phyloP scores from a whole-genome alignment of 2,113 vertebrate genomes.

The Thryonomys swinderianus region DNA sequence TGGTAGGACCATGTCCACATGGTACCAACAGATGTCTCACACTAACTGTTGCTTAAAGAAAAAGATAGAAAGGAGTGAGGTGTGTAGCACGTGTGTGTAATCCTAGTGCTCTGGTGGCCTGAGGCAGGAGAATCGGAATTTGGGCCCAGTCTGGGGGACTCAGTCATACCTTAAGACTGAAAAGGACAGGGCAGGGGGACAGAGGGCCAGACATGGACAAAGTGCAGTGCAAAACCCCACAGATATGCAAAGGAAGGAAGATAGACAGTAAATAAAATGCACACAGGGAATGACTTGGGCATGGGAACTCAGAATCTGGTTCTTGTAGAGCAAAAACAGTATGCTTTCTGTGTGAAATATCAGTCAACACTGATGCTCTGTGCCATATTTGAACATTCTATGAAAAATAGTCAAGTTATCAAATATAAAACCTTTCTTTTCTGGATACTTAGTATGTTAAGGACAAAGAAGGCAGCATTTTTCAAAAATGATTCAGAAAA shows the following conservation, averaged over 20 bases:
- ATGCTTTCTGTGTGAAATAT: background rate
- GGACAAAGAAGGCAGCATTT: background rate
- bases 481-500: background rate
- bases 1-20: background rate
- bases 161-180: background rate
- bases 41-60: background rate
- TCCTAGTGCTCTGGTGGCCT: background rate
- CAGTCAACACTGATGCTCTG: background rate
- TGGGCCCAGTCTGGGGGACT: background rate
- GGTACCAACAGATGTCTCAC: background rate
- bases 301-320: background rate
- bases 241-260: background rate
- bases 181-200: background rate
- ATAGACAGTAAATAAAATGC: background rate
- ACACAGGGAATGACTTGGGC: background rate
- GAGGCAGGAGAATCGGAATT: background rate
- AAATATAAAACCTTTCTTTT: constrained; percentile 5
- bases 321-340: background rate
- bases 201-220: background rate
- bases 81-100: background rate
- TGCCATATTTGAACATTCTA: background rate
- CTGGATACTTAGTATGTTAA: background rate
- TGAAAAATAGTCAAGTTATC: background rate
- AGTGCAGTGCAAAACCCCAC: background rate
- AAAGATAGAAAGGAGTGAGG: background rate